Conservation (phyloP, 2,888 invertebrate genomes). For the Marronus borbonicus region DNA sequence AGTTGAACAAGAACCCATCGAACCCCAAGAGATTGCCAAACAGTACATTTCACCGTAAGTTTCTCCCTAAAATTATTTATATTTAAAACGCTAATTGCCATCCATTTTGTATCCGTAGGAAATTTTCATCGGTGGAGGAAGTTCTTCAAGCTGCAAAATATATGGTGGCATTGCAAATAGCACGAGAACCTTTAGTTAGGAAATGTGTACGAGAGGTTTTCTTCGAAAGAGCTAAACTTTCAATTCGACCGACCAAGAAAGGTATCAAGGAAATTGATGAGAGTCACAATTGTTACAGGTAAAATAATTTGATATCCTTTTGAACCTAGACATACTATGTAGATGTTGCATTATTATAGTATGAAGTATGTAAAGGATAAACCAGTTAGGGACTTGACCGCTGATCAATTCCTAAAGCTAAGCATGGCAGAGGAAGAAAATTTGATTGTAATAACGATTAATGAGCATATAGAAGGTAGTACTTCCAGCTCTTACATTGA, state of each 20-base stretch:
- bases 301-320: constrained; percentile 20
- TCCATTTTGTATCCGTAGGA: constrained; percentile 65
- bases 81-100: no score
- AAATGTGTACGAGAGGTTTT: constrained; percentile 89
- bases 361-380: constrained; percentile 95
- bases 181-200: constrained; percentile 91
- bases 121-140: constrained; percentile 83
- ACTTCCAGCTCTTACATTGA: constrained; percentile 86
- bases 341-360: constrained; percentile 65
- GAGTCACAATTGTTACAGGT: constrained; percentile 87
- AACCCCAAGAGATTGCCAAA: constrained; percentile 86
- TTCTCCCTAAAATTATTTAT: not conserved
- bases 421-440: constrained; percentile 87
- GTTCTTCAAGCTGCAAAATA: constrained; percentile 92
- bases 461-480: constrained; percentile 85
- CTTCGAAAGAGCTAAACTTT: constrained; percentile 89
- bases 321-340: no score
- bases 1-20: constrained; percentile 92
- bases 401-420: constrained; percentile 92
- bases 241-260: constrained; percentile 87
- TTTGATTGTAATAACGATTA: constrained; percentile 81
- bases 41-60: constrained; percentile 78
- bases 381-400: constrained; percentile 89
- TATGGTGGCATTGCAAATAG: constrained; percentile 95
- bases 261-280: constrained; percentile 97